Evolutionary conservation across 1,140 invertebrate genomes (phyloP).

Genomic region (Luehdorfia chinensis): DNA sequence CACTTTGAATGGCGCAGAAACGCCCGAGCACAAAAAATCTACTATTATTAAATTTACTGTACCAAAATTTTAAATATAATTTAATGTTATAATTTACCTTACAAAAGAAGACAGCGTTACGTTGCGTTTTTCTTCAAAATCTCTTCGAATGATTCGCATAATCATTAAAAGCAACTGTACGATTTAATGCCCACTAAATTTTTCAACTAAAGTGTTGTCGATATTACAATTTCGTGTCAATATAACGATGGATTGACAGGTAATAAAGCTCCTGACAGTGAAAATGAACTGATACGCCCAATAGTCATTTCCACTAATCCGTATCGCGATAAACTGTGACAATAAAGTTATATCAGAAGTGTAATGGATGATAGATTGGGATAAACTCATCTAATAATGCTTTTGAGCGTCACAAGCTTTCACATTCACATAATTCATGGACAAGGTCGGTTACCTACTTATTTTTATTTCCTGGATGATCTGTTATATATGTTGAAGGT

Average conservation of each 20-base stretch:
- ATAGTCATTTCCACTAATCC: constrained; percentile 16
- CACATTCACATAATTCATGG: background rate
- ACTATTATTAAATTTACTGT: too few species aligned
- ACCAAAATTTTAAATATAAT: too few species aligned
- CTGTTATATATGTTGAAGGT: too few species aligned
- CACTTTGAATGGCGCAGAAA: too few species aligned
- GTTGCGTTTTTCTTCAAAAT: constrained; percentile 18
- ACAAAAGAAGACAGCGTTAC: constrained; percentile 12
- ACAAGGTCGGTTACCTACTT: background rate
- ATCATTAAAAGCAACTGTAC: background rate
- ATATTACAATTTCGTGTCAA: too few species aligned
- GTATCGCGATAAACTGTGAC: constrained; percentile 16
- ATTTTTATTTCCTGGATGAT: too few species aligned
- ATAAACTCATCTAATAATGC: constrained; percentile 2
- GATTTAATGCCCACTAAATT: constrained; percentile 19
- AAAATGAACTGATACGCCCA: constrained; percentile 17
- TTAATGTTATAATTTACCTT: constrained; percentile 16
- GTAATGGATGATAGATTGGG: constrained; percentile 17
- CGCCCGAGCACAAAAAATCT: too few species aligned
- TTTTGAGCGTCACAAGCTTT: background rate
- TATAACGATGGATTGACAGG: background rate
- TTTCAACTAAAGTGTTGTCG: too few species aligned
- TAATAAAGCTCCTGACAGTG: constrained; percentile 18
- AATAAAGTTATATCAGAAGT: constrained; percentile 17
- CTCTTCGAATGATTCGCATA: constrained; percentile 12